Percentiles rank a stretch among this genome's conserved stretches.
These are phyloP conservation scores for Lucinisca nassula DNA, from an alignment of 2,888 invertebrate species.

Conservation along the genomic window DNA sequence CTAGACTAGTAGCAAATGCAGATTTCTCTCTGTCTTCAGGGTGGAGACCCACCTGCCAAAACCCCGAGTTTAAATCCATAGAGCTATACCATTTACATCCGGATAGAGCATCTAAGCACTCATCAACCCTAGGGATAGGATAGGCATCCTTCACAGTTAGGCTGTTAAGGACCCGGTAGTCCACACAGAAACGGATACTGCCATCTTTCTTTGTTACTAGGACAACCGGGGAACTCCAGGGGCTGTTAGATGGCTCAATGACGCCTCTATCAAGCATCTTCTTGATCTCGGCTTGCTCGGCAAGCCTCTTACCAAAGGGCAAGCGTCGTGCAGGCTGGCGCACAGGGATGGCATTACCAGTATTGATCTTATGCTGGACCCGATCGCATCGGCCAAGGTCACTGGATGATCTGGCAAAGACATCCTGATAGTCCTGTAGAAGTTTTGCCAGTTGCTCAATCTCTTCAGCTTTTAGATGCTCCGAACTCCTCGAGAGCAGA, in stretches of 20 bases:
- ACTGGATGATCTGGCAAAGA: conserved; percentile 42
- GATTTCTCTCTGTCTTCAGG: conserved; percentile 64
- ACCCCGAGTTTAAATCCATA: conserved; percentile 71
- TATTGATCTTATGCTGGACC: conserved; percentile 48
- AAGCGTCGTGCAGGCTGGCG: conserved; percentile 39
- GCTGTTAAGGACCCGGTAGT: conserved; percentile 70
- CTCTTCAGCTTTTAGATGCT: conserved; percentile 14
- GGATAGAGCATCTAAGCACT: conserved; percentile 64
- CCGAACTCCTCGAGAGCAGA: conserved; percentile 18
- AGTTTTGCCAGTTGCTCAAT: neutral
- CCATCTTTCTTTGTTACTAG: conserved; percentile 57
- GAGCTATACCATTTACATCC: conserved; percentile 59
- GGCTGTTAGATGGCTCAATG: conserved; percentile 60
- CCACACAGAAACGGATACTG: conserved; percentile 46
- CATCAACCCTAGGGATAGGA: conserved; percentile 71
- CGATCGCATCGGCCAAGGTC: conserved; percentile 43
- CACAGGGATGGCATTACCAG: conserved; percentile 51
- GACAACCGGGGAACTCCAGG: conserved; percentile 63
- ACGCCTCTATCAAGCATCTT: conserved; percentile 57
- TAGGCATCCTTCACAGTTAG: conserved; percentile 69
- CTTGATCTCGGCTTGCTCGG: conserved; percentile 49
- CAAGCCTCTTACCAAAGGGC: conserved; percentile 37
- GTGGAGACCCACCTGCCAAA: conserved; percentile 69
- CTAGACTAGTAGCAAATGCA: conserved; percentile 68
- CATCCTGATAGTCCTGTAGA: conserved; percentile 36